These are phyloP conservation scores for Cyphomyrus plagiostoma DNA, from an alignment of 2,113 vertebrate genomes.

Conservation along the genomic window DNA sequence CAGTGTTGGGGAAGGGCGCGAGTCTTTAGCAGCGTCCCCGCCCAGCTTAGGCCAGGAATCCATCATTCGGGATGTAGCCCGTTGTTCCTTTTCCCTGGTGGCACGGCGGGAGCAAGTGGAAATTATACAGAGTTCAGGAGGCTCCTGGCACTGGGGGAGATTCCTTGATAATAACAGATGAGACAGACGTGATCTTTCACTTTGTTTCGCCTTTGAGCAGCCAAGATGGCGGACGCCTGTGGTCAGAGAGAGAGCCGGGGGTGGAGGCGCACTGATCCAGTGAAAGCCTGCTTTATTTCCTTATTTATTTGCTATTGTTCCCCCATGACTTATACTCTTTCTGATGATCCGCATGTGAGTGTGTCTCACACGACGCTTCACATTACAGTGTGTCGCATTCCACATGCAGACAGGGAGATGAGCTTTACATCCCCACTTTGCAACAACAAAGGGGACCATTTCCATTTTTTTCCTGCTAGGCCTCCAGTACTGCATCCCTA, in stretches of 20 bases:
- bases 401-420: not conserved
- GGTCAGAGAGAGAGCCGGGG: not conserved
- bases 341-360: not conserved
- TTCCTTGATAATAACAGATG: slow-evolving; percentile 45
- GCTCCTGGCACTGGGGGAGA: slow-evolving; percentile 40
- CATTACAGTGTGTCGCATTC: not conserved
- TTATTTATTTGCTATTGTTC: not conserved
- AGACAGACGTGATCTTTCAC: slow-evolving; percentile 31
- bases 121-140: slow-evolving; percentile 45
- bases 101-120: slow-evolving; percentile 52
- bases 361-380: not conserved
- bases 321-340: not conserved
- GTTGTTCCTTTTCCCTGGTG: slow-evolving; percentile 41
- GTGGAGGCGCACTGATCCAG: not conserved
- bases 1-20: not conserved
- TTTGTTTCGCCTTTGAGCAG: slow-evolving; percentile 48
- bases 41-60: slow-evolving; percentile 39
- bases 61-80: slow-evolving; percentile 55
- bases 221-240: not conserved
- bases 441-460: not conserved
- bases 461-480: not conserved
- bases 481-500: not conserved
- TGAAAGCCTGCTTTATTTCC: not conserved
- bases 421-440: too few species aligned
- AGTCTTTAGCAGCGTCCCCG: slow-evolving; percentile 1